Evolutionary conservation across 2,888 invertebrate species (phyloP).

Genomic region (Pinctada fucata): DNA sequence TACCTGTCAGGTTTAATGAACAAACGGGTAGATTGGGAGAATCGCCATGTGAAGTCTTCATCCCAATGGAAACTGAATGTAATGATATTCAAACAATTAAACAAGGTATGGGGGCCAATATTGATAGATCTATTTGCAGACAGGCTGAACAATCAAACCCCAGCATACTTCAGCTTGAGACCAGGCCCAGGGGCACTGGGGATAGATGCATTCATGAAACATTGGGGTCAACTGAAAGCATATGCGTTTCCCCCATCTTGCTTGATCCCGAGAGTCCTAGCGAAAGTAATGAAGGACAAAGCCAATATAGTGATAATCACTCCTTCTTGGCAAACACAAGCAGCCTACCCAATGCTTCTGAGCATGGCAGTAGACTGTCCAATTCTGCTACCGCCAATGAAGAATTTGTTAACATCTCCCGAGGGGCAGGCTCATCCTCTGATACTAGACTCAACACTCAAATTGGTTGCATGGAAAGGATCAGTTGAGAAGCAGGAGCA

Average conservation of each 20-base stretch:
- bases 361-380: neutral
- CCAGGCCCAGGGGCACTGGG: slow-evolving; percentile 19
- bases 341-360: slow-evolving; percentile 20
- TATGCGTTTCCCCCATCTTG: slow-evolving; percentile 32
- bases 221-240: slow-evolving; percentile 10
- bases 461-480: slow-evolving; percentile 11
- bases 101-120: neutral
- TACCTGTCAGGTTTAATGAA: slow-evolving; percentile 19
- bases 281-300: slow-evolving; percentile 22
- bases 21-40: neutral
- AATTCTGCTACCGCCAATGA: slow-evolving; percentile 6
- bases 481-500: neutral
- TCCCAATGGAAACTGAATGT: slow-evolving; percentile 9
- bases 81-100: neutral
- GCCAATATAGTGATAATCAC: slow-evolving; percentile 11
- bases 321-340: slow-evolving; percentile 27
- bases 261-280: slow-evolving; percentile 9
- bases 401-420: neutral
- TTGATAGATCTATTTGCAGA: slow-evolving; percentile 17
- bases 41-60: slow-evolving; percentile 2
- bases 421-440: neutral
- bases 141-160: slow-evolving; percentile 23
- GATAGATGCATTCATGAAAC: slow-evolving; percentile 22
- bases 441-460: neutral
- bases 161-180: slow-evolving; percentile 4